Percentiles rank a stretch among this genome's conserved stretches.
Evolutionary conservation across 2,888 invertebrate species (phyloP).

Genomic region (Yponomeuta plumbellus): DNA sequence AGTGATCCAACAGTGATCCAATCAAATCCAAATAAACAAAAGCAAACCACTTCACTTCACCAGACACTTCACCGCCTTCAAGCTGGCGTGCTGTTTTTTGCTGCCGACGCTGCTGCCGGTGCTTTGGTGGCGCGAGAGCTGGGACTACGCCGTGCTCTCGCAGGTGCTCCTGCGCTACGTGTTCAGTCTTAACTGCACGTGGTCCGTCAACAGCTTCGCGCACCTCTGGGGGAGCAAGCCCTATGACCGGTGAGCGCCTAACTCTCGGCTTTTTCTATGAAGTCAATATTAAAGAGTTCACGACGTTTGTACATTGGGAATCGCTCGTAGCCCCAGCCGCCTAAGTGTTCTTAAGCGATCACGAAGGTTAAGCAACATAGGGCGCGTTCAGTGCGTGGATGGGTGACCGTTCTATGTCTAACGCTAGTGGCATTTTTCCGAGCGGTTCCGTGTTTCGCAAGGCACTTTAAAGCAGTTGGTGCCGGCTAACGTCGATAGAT

Average conservation of each 20-base stretch:
- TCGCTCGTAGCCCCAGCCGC: too few relatives aligned
- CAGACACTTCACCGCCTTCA: constrained; percentile 81
- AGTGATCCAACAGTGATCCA: too few relatives aligned
- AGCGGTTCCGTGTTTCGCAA: too few relatives aligned
- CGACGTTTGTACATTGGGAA: too few relatives aligned
- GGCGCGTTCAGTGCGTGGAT: too few relatives aligned
- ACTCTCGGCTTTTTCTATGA: background rate
- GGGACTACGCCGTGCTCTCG: constrained; percentile 70
- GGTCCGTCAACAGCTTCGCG: constrained; percentile 93
- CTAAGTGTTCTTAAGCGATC: too few relatives aligned
- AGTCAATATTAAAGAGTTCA: background rate
- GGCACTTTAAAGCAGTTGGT: too few relatives aligned
- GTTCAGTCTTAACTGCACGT: constrained; percentile 87
- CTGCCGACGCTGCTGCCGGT: constrained; percentile 84
- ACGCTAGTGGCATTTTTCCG: too few relatives aligned
- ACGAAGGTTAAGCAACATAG: too few relatives aligned
- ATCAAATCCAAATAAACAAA: background rate
- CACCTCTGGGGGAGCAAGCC: constrained; percentile 86
- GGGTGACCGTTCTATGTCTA: too few relatives aligned
- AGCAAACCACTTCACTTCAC: background rate
- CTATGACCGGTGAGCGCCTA: constrained; percentile 79
- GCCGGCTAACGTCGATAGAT: too few relatives aligned
- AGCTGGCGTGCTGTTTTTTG: constrained; percentile 81
- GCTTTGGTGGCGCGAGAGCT: constrained; percentile 81
- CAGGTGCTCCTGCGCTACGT: constrained; percentile 84